Conservation (phyloP, 2,797 vertebrate species). For the Siniperca undulata region DNA sequence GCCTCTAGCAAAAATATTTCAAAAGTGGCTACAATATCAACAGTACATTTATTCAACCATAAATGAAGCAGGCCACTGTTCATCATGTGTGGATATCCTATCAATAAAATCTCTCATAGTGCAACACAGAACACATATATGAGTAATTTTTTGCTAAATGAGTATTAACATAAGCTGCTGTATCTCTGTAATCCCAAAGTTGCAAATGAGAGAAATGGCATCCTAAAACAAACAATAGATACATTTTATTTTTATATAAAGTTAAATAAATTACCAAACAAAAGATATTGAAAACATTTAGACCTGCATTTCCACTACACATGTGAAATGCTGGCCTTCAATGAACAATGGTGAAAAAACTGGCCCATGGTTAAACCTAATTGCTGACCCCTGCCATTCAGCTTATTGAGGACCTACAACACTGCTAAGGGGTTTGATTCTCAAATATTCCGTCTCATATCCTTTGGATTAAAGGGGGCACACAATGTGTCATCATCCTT, state of each 20-base stretch:
- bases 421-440: background rate
- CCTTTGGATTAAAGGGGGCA: background rate
- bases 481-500: background rate
- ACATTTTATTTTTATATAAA: background rate
- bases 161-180: background rate
- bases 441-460: background rate
- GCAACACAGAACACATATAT: background rate
- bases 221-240: background rate
- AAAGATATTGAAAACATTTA: background rate
- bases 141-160: slow-evolving; percentile 3
- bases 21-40: background rate
- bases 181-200: background rate
- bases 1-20: background rate
- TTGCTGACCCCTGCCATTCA: background rate
- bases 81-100: background rate
- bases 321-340: background rate
- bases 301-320: background rate
- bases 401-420: background rate
- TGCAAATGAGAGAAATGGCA: background rate
- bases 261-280: background rate
- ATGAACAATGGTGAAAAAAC: background rate
- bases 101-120: background rate
- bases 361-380: background rate
- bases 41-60: background rate
- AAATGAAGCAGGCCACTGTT: background rate